Evolutionary conservation across 2,888 invertebrate genomes (phyloP), one percentile per base, ranked within the genome.

Genomic region (Himalopsyche japonica): DNA sequence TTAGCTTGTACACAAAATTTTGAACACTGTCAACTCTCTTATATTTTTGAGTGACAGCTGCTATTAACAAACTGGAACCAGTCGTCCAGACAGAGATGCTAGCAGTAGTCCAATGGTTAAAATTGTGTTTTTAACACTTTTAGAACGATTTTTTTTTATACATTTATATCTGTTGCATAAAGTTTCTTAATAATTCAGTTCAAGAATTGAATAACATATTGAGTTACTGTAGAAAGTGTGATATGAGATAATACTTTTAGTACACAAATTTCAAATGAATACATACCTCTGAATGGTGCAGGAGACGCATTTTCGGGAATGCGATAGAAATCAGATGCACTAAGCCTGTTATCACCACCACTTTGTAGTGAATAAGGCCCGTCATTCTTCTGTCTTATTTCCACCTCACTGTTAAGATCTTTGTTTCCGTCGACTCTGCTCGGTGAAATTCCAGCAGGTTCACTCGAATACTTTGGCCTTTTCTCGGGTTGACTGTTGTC

Each of bases 241-340:
- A 37, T 37, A 8, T 37, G 37, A 37, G 10, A n/a, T n/a, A n/a
- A n/a, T n/a, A n/a, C n/a, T 15, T 15, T 43, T 20, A 70, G 32
- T 32, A 37, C 10, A 6, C 10, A 6, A 1, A 37, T 37, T 37
- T 37, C 0, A 76, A 30, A 34, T 5, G 37, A 43, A 84, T 15
- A 24, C 78, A 70, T 86, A 92, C 92, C 92, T 91, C 92, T 92
- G 84, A 92, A 92, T 0, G 92, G 92, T 86, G 91, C 92, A 87
- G 92, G 92, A 86, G 92, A 92, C 81, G 90, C 88, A 83, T 92
- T 92, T 84, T 92, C 92, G 7, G 91, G 89, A 87, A 92, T 92
- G 3, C 89, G 90, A 84, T 92, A 92, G 88, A 92, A 92, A 88
- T 92, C 92, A 0, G 92, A 92, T 0, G 92, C 92, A 88, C 92